These are phyloP conservation scores for Oreochromis grahami DNA, from an alignment of 2,797 vertebrate species.

Conservation along the genomic window DNA sequence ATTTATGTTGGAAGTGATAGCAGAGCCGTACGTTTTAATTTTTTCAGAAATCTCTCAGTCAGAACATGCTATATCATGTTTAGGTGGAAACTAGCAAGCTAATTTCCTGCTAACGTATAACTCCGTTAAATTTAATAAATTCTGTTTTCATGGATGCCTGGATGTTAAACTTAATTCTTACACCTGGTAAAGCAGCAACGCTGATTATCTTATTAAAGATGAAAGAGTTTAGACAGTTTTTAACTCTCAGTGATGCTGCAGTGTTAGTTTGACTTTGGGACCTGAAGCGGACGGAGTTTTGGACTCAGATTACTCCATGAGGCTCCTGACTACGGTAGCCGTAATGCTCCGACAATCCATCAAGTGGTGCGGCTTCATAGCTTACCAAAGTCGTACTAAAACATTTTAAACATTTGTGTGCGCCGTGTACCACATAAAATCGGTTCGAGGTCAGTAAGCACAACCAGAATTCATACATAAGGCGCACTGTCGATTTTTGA, in stretches of 20 bases:
- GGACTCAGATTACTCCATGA: not conserved
- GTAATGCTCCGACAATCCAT: no score
- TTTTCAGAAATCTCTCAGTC: not conserved
- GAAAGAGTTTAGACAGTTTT: not conserved
- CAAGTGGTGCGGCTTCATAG: no score
- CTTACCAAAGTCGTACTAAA: no score
- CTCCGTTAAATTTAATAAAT: not conserved
- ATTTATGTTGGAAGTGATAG: not conserved
- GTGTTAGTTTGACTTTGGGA: not conserved
- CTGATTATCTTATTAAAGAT: not conserved
- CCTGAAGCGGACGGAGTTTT: fast-evolving
- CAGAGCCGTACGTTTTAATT: fast-evolving
- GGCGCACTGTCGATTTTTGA: not conserved
- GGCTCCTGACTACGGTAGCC: not conserved
- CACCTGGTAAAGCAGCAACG: fast-evolving
- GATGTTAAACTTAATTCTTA: not conserved
- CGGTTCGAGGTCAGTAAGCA: no score
- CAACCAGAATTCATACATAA: no score
- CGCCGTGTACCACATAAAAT: no score
- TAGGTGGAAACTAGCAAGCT: not conserved
- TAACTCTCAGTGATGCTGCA: not conserved
- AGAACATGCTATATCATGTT: not conserved
- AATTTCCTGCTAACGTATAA: not conserved
- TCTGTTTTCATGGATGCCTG: not conserved
- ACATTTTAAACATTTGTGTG: no score